These are phyloP conservation scores for Pitangus sulphuratus DNA, from an alignment of 2,797 vertebrate species.

Conservation along the genomic window DNA sequence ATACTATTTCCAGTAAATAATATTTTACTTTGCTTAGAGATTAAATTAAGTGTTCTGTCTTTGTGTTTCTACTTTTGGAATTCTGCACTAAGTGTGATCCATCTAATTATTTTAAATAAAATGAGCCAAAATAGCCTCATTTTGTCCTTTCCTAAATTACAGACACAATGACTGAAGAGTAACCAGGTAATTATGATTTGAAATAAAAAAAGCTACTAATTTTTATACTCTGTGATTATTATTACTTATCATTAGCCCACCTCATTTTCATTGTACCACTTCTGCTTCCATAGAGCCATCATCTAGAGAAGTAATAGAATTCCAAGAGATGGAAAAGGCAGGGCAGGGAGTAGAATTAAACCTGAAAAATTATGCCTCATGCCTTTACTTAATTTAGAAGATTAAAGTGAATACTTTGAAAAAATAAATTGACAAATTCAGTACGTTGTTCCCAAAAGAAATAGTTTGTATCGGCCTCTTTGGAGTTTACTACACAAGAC, in stretches of 20 bases:
- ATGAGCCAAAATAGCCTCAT: background rate
- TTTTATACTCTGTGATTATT: background rate
- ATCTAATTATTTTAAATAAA: background rate
- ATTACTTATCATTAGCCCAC: background rate
- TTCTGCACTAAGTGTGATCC: background rate
- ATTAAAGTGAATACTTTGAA: background rate
- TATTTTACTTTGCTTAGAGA: background rate
- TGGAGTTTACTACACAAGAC: background rate
- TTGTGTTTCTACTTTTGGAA: background rate
- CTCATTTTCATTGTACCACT: background rate
- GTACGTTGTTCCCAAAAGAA: background rate
- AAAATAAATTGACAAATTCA: background rate
- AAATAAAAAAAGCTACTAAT: background rate
- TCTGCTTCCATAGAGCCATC: slow-evolving; percentile 22
- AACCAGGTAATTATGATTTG: slow-evolving; percentile 30
- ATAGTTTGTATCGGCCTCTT: background rate
- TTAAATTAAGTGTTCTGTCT: background rate
- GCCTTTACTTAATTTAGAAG: background rate
- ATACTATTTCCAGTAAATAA: background rate
- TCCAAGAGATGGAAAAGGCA: background rate
- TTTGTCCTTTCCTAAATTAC: background rate
- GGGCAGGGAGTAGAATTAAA: background rate
- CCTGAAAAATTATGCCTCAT: background rate
- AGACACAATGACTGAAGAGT: background rate
- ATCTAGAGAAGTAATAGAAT: background rate